Evolutionary conservation across 2,888 invertebrate species (phyloP), one percentile per base, ranked within the genome.

Genomic region (Drepanosiphum platanoidis): DNA sequence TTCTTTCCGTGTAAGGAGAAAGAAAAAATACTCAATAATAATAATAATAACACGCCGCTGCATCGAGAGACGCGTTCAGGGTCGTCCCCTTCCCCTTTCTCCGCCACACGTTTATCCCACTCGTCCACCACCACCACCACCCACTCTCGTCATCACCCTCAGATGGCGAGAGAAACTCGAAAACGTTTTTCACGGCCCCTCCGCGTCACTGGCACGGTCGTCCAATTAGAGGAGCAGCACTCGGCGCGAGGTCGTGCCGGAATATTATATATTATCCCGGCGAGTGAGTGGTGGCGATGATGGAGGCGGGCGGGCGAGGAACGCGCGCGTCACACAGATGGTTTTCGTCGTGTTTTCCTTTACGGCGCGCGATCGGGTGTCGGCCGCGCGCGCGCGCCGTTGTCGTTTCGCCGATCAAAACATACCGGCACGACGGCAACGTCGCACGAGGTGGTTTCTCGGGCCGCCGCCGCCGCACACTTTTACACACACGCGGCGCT

Each of bases 391-490:
- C 34, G 68, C 46, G 75, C 84, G 52, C 68, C 77, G 84, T 84
- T 84, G 84, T 77, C 84, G 77, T 68, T 84, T 84, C 22, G 36
- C 77, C 77, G 75, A 84, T 52, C 84, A 84, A 84, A 84, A 84
- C 84, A 84, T 75, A 68, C 75, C 36, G 32, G 58, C 84, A 84
- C 84, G n/a, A 84, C 84, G 84, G 84, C 84, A 84, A 84, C 84
- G 84, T 68, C 58, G 68, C 68, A 36, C 64, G n/a, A n/a, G n/a
- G n/a, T n/a, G n/a, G n/a, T n/a, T n/a, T n/a, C n/a, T n/a, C n/a
- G n/a, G 39, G n/a, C 27, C 36, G 30, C 5, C 78, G 34, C 22
- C 72, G 39, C 72, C 64, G 42, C 39, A 74, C 70, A 15, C 75
- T 84, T 66, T 36, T 66, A 77, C 77, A 52, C 68, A 22, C 75